These are phyloP conservation scores for Mesitornis unicolor DNA, from an alignment of 2,113 vertebrate genomes.

Conservation along the genomic window DNA sequence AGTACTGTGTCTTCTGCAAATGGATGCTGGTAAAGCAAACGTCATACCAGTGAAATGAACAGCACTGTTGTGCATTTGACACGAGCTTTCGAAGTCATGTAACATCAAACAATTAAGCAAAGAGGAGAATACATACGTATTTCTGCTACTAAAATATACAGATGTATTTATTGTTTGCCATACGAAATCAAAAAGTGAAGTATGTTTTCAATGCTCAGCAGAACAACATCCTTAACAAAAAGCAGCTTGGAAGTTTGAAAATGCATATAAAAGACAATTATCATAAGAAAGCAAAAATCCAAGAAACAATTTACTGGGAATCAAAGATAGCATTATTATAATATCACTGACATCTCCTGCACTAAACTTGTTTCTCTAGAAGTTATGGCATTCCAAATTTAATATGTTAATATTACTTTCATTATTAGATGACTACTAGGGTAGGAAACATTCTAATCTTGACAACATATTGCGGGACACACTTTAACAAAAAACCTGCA, in stretches of 20 bases:
- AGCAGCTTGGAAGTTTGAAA: not conserved
- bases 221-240: not conserved
- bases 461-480: not conserved
- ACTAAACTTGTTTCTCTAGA: not conserved
- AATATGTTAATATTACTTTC: constrained; percentile 30
- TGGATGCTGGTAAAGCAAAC: not conserved
- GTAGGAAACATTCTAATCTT: not conserved
- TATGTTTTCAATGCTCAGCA: not conserved
- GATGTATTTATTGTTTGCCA: not conserved
- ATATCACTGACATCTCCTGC: not conserved
- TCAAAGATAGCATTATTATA: not conserved
- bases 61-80: not conserved
- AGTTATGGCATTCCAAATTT: not conserved
- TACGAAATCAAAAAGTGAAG: not conserved
- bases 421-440: not conserved
- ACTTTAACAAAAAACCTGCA: not conserved
- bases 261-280: not conserved
- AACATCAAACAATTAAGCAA: not conserved
- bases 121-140: not conserved
- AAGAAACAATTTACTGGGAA: constrained; percentile 11
- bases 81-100: not conserved
- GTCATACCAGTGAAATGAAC: not conserved
- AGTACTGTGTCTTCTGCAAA: not conserved
- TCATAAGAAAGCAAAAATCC: not conserved
- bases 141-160: not conserved